Percentiles rank a stretch among this genome's conserved stretches.
Evolutionary conservation across 2,113 vertebrate genomes (phyloP).

Genomic region (Geothlypis trichas): DNA sequence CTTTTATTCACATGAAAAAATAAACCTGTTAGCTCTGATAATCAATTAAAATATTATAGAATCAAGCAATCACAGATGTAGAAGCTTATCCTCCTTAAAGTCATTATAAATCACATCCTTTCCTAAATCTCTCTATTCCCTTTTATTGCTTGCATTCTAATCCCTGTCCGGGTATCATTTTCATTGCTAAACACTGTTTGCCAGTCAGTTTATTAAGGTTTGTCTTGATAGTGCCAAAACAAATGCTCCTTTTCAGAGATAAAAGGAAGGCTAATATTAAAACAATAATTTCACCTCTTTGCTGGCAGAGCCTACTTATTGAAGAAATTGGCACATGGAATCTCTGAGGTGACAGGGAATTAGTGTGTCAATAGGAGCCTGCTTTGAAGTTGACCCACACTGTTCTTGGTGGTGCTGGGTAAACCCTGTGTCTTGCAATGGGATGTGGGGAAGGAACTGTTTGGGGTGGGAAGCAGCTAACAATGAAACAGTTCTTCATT

Average conservation of each 20-base stretch:
- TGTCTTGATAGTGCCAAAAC: constrained; percentile 75
- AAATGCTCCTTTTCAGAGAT: constrained; percentile 73
- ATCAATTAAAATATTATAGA: constrained; percentile 81
- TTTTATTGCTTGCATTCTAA: constrained; percentile 77
- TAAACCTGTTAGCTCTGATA: constrained; percentile 79
- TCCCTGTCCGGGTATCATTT: constrained; percentile 81
- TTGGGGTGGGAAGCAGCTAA: background rate
- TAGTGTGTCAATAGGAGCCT: constrained; percentile 13
- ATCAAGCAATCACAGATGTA: constrained; percentile 82
- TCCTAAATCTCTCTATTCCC: constrained; percentile 84
- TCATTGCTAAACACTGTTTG: constrained; percentile 82
- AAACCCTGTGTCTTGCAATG: constrained; percentile 13
- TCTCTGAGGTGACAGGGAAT: constrained; percentile 71
- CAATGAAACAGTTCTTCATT: background rate
- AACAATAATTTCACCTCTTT: constrained; percentile 70
- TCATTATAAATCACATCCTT: constrained; percentile 89
- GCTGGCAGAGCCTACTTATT: constrained; percentile 59
- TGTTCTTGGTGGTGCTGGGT: constrained; percentile 56
- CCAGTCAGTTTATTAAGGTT: constrained; percentile 81
- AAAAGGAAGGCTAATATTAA: constrained; percentile 75
- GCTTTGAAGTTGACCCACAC: constrained; percentile 79
- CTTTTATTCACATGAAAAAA: constrained; percentile 68
- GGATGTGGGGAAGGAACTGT: background rate
- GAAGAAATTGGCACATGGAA: constrained; percentile 60
- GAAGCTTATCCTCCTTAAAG: constrained; percentile 86